phyloP scores from a whole-genome alignment of 2,113 vertebrate species.

The Dasyornis broadbenti region DNA sequence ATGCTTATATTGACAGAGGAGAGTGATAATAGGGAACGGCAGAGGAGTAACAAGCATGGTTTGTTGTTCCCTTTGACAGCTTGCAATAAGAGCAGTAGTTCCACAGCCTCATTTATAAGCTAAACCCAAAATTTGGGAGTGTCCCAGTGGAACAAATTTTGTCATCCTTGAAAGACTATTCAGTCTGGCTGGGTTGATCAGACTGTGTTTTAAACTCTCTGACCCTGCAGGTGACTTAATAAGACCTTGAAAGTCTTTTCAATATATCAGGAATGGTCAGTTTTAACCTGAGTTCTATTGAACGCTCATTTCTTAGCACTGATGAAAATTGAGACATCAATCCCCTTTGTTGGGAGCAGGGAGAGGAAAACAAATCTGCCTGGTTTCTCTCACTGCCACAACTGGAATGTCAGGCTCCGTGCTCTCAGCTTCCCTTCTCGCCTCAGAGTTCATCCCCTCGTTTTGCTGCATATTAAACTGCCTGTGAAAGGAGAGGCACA shows the following conservation, averaged over 20 bases:
- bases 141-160: background rate
- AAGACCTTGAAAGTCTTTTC: background rate
- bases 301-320: background rate
- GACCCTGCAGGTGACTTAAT: background rate
- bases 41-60: slow-evolving; percentile 80
- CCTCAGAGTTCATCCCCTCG: background rate
- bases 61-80: slow-evolving; percentile 43
- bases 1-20: slow-evolving; percentile 76
- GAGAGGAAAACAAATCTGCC: background rate
- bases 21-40: slow-evolving; percentile 80
- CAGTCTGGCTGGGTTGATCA: background rate
- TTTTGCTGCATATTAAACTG: background rate
- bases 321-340: background rate
- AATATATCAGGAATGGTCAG: background rate
- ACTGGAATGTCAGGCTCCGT: background rate
- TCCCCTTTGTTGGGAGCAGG: background rate
- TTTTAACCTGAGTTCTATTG: background rate
- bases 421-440: background rate
- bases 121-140: background rate
- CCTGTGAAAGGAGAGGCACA: background rate
- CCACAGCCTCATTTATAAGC: slow-evolving; percentile 32
- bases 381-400: background rate
- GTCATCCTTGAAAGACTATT: background rate
- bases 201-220: background rate
- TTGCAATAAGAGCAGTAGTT: background rate